Conservation (phyloP, 2,888 invertebrate species). For the Halictus ligatus region DNA sequence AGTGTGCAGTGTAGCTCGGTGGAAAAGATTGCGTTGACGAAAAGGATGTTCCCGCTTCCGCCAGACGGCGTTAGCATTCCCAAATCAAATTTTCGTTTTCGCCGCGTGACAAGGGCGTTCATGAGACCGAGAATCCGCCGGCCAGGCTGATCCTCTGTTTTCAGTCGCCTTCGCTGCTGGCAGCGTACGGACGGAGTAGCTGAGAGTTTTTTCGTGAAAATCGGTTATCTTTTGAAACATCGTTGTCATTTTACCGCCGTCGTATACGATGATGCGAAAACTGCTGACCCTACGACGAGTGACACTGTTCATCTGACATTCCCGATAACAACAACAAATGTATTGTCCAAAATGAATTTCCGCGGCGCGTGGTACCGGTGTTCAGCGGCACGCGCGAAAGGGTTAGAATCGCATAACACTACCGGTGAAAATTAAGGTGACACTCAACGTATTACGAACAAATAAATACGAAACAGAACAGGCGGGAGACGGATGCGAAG, state of each 20-base stretch:
- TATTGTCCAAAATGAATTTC: slow-evolving; percentile 60
- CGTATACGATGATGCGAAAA: slow-evolving; percentile 41
- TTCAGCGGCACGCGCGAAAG: slow-evolving; percentile 57
- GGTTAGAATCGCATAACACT: slow-evolving; percentile 54
- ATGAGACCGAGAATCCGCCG: slow-evolving; percentile 60
- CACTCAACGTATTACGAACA: background rate
- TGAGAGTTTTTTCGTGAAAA: slow-evolving; percentile 58
- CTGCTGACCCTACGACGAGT: slow-evolving; percentile 25
- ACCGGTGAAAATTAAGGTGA: slow-evolving; percentile 28
- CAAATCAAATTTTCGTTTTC: slow-evolving; percentile 73
- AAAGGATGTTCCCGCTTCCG: slow-evolving; percentile 62
- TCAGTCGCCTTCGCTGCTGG: slow-evolving; percentile 81
- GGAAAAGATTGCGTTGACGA: background rate
- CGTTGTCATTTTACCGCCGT: slow-evolving; percentile 30
- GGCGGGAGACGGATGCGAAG: slow-evolving; percentile 49
- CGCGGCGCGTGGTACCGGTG: slow-evolving; percentile 56
- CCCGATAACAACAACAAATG: slow-evolving; percentile 38
- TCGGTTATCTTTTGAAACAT: slow-evolving; percentile 29
- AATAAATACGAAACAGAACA: slow-evolving; percentile 18
- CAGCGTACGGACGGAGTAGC: slow-evolving; percentile 76
- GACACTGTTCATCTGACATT: slow-evolving; percentile 48
- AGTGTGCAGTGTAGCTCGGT: background rate
- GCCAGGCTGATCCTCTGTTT: slow-evolving; percentile 61
- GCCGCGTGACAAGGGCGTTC: slow-evolving; percentile 71
- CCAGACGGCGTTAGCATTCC: slow-evolving; percentile 73